phyloP scores from a whole-genome alignment of 2,888 invertebrate genomes.

The Cheilosia urbana region DNA sequence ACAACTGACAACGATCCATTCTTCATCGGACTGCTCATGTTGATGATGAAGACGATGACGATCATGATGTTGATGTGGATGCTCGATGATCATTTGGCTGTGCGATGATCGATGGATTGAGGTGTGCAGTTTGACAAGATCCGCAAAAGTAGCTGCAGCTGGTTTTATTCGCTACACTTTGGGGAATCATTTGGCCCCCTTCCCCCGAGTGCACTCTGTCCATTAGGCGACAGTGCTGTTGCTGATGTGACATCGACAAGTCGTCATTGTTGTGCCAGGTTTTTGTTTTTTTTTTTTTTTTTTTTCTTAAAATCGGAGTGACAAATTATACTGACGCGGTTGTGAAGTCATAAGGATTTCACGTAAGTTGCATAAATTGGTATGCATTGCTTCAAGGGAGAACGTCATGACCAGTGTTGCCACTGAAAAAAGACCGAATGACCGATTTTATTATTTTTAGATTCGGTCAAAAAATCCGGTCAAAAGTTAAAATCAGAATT shows the following conservation, averaged over 20 bases:
- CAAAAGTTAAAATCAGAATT: too few relatives aligned
- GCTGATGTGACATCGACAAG: slow-evolving; percentile 68
- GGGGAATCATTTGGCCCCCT: slow-evolving; percentile 15
- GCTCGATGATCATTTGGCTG: slow-evolving; percentile 64
- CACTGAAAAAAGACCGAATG: too few relatives aligned
- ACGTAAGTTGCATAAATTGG: too few relatives aligned
- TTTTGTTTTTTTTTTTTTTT: slow-evolving; percentile 7
- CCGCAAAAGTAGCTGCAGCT: slow-evolving; percentile 68
- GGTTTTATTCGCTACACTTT: slow-evolving; percentile 68
- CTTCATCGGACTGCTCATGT: slow-evolving; percentile 62
- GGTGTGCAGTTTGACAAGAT: slow-evolving; percentile 69
- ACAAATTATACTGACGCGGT: slow-evolving; percentile 64
- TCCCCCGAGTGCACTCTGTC: slow-evolving; percentile 65
- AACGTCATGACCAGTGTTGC: too few relatives aligned
- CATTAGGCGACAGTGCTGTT: slow-evolving; percentile 45
- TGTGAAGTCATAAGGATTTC: too few relatives aligned
- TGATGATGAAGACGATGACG: slow-evolving; percentile 19
- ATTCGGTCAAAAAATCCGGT: too few relatives aligned
- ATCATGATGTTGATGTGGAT: slow-evolving; percentile 42
- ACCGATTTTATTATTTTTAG: too few relatives aligned
- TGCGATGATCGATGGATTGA: slow-evolving; percentile 73
- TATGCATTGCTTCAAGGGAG: too few relatives aligned
- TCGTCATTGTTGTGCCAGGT: slow-evolving; percentile 53
- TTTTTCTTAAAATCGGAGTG: too few relatives aligned
- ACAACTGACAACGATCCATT: slow-evolving; percentile 64